phyloP scores from a whole-genome alignment of 92 coral and sea anemone genomes.

The Porites lobata region DNA sequence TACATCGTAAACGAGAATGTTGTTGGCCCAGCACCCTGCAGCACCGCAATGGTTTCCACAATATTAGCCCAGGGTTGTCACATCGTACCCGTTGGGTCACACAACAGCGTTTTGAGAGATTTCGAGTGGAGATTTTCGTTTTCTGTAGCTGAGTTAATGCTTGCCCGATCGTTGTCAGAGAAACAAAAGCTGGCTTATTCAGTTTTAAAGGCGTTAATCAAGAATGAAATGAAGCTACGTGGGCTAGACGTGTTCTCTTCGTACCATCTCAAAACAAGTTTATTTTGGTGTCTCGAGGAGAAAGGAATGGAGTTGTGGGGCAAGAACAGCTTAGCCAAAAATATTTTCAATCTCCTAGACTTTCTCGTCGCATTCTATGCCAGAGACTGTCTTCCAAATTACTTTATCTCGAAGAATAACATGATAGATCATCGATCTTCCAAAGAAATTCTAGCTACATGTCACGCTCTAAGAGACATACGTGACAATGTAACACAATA shows the following conservation, averaged over 20 bases:
- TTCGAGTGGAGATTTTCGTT: constrained; percentile 7
- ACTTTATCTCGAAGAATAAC: constrained; percentile 72
- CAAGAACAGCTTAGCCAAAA: constrained; percentile 49
- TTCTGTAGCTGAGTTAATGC: constrained; percentile 5
- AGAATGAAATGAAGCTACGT: constrained; percentile 72
- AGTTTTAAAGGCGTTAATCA: constrained; percentile 73
- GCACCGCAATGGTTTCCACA: constrained; percentile 42
- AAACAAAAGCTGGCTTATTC: constrained; percentile 76
- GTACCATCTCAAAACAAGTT: constrained; percentile 80
- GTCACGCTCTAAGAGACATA: constrained; percentile 70
- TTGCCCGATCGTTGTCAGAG: constrained; percentile 61
- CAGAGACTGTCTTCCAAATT: constrained; percentile 67
- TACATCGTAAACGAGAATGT: constrained; percentile 51
- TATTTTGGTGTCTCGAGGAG: constrained; percentile 81
- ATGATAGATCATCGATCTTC: constrained; percentile 82
- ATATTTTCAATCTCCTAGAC: constrained; percentile 65
- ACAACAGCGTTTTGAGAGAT: constrained; percentile 59
- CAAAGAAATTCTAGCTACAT: constrained; percentile 58
- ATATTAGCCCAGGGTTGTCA: constrained; percentile 75
- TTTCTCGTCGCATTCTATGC: constrained; percentile 62
- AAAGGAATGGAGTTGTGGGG: constrained; percentile 55
- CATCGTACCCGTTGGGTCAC: constrained; percentile 83
- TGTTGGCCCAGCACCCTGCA: constrained; percentile 84
- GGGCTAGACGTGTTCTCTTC: constrained; percentile 73
- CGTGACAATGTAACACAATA: constrained; percentile 60